Base-by-base conservation (phyloP, 2,797 vertebrate genomes). In the Myotis vivesi region DNA sequence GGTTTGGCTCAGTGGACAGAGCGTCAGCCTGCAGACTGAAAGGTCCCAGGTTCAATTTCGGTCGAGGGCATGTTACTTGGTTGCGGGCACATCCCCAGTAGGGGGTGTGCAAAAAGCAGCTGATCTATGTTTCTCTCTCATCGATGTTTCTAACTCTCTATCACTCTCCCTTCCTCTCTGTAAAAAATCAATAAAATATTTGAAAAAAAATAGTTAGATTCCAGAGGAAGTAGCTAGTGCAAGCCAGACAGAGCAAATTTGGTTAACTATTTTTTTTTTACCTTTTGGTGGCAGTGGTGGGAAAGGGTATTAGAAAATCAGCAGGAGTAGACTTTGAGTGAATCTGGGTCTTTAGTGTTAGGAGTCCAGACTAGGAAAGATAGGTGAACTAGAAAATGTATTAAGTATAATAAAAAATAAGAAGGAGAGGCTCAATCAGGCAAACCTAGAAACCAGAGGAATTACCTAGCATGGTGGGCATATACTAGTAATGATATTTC, bases 121-220 rank as follows among this genome's bases (percentile, higher is more conserved):
- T n/a, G n/a, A n/a, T n/a, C n/a, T n/a, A n/a, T n/a, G n/a, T n/a
- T n/a, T n/a, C n/a, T n/a, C n/a, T n/a, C n/a, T n/a, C n/a, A n/a
- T n/a, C n/a, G n/a, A n/a, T n/a, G n/a, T n/a, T n/a, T n/a, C n/a
- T n/a, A n/a, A n/a, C n/a, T n/a, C n/a, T n/a, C n/a, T n/a, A n/a
- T n/a, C n/a, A n/a, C n/a, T n/a, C n/a, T n/a, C n/a, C n/a, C n/a
- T n/a, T n/a, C n/a, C n/a, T n/a, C n/a, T n/a, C n/a, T n/a, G n/a
- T n/a, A n/a, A n/a, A n/a, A n/a, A n/a, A n/a, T n/a, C n/a, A n/a
- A n/a, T n/a, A n/a, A n/a, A n/a, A n/a, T n/a, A n/a, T n/a, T n/a
- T n/a, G n/a, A n/a, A n/a, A n/a, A n/a, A 92, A 92, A 96, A 86
- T 64, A 20, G 12, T 80, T 13, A 77, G 22, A 92, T 94, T 94